phyloP scores from a whole-genome alignment of 2,888 invertebrate species.

The Siphlonurus alternatus region DNA sequence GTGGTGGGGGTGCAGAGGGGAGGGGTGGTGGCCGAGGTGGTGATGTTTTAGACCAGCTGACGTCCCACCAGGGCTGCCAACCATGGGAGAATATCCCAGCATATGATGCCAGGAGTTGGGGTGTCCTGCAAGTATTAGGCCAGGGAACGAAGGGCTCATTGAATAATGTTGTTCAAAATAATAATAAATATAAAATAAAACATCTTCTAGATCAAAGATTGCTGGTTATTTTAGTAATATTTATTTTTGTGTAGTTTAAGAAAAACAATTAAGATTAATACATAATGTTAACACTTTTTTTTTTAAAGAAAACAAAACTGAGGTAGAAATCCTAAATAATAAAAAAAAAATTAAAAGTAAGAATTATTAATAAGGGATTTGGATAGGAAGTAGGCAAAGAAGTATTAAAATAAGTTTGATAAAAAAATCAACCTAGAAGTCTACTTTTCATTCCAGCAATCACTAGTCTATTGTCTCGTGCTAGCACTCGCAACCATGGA shows the following conservation, averaged over 20 bases:
- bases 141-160: not conserved
- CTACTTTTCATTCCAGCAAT: not conserved
- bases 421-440: too few species aligned
- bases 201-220: not conserved
- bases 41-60: not conserved
- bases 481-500: not conserved
- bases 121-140: not conserved
- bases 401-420: too few species aligned
- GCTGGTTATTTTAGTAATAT: not conserved
- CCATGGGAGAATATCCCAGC: conserved; percentile 1
- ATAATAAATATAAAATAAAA: not conserved
- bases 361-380: too few species aligned
- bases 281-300: too few species aligned
- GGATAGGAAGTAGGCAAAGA: too few species aligned
- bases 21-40: not conserved
- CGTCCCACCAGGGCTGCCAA: not conserved
- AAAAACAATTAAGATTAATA: too few species aligned
- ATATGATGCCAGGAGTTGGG: not conserved
- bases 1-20: not conserved
- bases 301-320: too few species aligned
- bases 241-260: too few species aligned
- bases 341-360: too few species aligned
- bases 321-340: too few species aligned
- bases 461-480: not conserved
- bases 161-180: not conserved